These are phyloP conservation scores for Argyresthia albistria DNA, from an alignment of 2,888 invertebrate species.

Conservation along the genomic window DNA sequence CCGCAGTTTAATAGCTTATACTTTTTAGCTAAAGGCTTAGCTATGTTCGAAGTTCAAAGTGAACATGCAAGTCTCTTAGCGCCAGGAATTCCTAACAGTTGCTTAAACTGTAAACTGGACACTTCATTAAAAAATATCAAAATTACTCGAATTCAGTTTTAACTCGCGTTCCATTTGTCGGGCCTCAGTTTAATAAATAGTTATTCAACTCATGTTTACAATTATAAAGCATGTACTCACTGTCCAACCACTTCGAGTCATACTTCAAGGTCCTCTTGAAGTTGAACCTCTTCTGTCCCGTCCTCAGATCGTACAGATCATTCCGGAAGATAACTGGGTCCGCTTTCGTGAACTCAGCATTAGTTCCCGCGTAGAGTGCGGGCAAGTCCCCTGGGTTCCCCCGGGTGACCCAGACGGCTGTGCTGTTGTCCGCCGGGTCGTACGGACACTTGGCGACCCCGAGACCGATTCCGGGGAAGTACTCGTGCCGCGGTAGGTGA, in stretches of 20 bases:
- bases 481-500: conserved; percentile 71
- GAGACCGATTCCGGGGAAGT: conserved; percentile 76
- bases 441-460: conserved; percentile 82
- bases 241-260: conserved; percentile 82
- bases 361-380: conserved; percentile 80
- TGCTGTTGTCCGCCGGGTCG: conserved; percentile 82
- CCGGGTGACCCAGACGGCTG: conserved; percentile 79
- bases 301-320: conserved; percentile 74
- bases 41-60: no score
- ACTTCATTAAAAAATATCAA: no score
- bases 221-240: conserved; percentile 50
- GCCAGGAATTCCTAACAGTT: no score
- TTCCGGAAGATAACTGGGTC: conserved; percentile 82
- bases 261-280: conserved; percentile 79
- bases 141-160: no score
- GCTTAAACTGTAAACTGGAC: no score
- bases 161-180: no score
- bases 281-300: conserved; percentile 72
- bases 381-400: conserved; percentile 78
- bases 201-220: neutral
- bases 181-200: no score
- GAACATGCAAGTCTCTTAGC: no score
- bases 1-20: neutral
- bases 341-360: conserved; percentile 80
- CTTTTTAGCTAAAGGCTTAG: no score